These are phyloP conservation scores for Hirtodrosophila confusa DNA, from an alignment of 2,888 invertebrate species.

Conservation along the genomic window DNA sequence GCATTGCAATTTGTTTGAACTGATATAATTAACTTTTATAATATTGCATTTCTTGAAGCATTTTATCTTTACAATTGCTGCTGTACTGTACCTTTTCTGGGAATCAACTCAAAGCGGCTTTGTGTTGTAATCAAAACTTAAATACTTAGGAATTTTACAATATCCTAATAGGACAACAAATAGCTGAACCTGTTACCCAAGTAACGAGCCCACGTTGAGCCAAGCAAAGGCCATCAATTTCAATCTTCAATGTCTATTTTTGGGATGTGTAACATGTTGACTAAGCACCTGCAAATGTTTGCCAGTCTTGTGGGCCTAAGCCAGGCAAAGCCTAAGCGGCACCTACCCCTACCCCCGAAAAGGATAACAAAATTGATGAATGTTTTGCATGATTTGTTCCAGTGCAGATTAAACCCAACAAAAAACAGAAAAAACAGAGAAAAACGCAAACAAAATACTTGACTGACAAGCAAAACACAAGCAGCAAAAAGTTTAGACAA, in stretches of 20 bases:
- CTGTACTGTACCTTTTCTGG: background rate
- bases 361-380: constrained; percentile 72
- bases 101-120: constrained; percentile 44
- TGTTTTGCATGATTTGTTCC: constrained; percentile 66
- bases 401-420: constrained; percentile 39
- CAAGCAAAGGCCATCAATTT: constrained; percentile 59
- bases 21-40: too few species aligned
- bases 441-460: constrained; percentile 2
- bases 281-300: constrained; percentile 68
- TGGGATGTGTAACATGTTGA: constrained; percentile 48
- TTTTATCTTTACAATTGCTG: background rate
- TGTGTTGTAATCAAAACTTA: constrained; percentile 58
- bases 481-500: constrained; percentile 39
- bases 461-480: constrained; percentile 18
- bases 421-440: constrained; percentile 1
- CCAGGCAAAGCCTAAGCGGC: constrained; percentile 24
- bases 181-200: constrained; percentile 8
- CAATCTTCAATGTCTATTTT: constrained; percentile 66
- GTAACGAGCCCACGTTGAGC: constrained; percentile 11
- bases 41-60: background rate
- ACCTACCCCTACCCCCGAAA: constrained; percentile 1
- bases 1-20: background rate
- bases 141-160: constrained; percentile 6
- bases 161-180: background rate
- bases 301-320: constrained; percentile 16